Conservation (phyloP, 2,797 vertebrate species). For the Alauda arvensis region DNA sequence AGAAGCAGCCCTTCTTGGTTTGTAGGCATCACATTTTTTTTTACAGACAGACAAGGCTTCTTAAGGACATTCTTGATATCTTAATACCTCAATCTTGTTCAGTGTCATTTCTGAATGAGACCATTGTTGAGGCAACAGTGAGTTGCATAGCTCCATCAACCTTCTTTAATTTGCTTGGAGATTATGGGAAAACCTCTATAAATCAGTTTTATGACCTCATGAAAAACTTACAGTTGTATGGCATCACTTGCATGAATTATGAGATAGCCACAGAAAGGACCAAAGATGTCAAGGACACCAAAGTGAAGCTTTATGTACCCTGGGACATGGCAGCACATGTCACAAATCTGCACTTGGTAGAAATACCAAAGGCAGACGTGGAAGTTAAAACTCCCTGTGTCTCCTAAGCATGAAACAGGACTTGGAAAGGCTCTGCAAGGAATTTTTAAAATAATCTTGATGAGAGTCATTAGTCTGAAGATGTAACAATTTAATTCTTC, state of each 20-base stretch:
- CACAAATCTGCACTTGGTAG: conserved; percentile 7
- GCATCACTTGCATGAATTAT: conserved; percentile 61
- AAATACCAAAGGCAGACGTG: neutral
- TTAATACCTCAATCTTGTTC: conserved; percentile 52
- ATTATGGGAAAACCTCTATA: conserved; percentile 63
- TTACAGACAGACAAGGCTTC: conserved; percentile 16
- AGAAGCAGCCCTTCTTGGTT: neutral
- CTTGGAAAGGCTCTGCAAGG: neutral
- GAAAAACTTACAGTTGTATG: conserved; percentile 54
- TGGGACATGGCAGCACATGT: conserved; percentile 14
- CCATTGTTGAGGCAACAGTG: conserved; percentile 53
- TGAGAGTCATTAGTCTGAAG: conserved; percentile 1
- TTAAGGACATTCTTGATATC: conserved; percentile 49
- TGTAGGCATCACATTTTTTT: neutral
- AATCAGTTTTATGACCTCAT: conserved; percentile 62
- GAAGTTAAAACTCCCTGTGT: neutral
- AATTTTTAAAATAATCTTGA: conserved; percentile 7
- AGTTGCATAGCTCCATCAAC: conserved; percentile 58
- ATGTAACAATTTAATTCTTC: conserved; percentile 17
- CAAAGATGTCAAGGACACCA: conserved; percentile 55
- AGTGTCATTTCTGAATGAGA: conserved; percentile 58
- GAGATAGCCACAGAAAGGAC: conserved; percentile 50
- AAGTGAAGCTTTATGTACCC: conserved; percentile 27
- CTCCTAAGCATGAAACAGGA: neutral
- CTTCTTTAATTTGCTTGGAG: conserved; percentile 62